phyloP scores from a whole-genome alignment of 2,888 invertebrate species.

The Sisyra nigra region DNA sequence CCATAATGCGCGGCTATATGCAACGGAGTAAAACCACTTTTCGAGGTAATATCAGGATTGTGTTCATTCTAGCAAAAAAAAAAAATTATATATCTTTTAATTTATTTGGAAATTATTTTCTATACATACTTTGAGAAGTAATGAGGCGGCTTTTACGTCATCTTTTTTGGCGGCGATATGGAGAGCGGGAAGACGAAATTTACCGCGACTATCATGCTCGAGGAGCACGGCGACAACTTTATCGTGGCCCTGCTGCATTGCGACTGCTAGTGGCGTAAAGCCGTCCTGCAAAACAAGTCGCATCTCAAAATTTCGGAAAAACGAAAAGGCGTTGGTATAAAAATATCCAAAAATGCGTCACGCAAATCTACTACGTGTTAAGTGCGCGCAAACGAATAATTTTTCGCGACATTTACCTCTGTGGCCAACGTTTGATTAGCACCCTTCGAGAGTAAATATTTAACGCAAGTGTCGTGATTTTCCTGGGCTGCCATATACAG shows the following conservation, averaged over 20 bases:
- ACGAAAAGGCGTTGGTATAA: background rate
- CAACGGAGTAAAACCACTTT: slow-evolving; percentile 94
- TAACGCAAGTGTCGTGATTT: slow-evolving; percentile 87
- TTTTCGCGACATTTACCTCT: slow-evolving; percentile 46
- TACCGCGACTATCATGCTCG: slow-evolving; percentile 92
- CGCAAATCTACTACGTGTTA: too few species aligned
- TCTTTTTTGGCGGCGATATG: slow-evolving; percentile 99
- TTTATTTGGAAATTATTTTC: background rate
- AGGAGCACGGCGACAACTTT: slow-evolving; percentile 90
- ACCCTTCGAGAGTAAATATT: slow-evolving; percentile 76
- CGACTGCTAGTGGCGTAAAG: slow-evolving; percentile 94
- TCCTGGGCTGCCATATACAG: slow-evolving; percentile 98
- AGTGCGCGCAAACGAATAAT: too few species aligned
- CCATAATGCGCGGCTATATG: slow-evolving; percentile 99
- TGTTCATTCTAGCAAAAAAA: slow-evolving; percentile 60
- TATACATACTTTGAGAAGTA: slow-evolving; percentile 57
- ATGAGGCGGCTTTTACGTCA: slow-evolving; percentile 87
- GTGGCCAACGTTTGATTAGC: slow-evolving; percentile 95
- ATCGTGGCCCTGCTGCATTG: slow-evolving; percentile 98
- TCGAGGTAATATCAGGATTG: slow-evolving; percentile 92
- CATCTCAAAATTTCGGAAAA: background rate
- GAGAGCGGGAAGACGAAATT: slow-evolving; percentile 87
- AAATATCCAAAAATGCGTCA: too few species aligned
- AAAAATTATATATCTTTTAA: slow-evolving; percentile 6
- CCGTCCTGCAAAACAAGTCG: slow-evolving; percentile 57